Evolutionary conservation across 2,888 invertebrate species (phyloP).

Genomic region (Polietes domitor): DNA sequence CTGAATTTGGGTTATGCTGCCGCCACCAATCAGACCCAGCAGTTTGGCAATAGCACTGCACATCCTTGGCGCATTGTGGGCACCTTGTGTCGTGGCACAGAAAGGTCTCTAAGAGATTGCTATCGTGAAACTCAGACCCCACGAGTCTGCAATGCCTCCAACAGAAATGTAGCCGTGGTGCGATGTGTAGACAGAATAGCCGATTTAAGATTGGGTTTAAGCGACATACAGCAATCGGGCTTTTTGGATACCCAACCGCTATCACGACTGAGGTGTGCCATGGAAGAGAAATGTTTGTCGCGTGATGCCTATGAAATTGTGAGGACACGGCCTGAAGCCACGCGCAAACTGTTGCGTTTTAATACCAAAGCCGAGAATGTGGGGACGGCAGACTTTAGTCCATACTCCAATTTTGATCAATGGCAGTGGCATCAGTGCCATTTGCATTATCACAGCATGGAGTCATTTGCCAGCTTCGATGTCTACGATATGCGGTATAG

Average conservation of each 20-base stretch:
- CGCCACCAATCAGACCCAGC: constrained; percentile 71
- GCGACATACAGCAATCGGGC: constrained; percentile 72
- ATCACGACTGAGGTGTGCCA: constrained; percentile 73
- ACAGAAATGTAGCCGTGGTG: constrained; percentile 74
- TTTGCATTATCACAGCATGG: constrained; percentile 76
- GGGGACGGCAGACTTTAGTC: constrained; percentile 75
- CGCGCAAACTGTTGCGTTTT: constrained; percentile 74
- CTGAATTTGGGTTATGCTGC: constrained; percentile 74
- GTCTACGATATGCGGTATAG: constrained; percentile 72
- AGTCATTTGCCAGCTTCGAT: constrained; percentile 76
- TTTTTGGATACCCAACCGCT: constrained; percentile 73
- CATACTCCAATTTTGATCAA: constrained; percentile 75
- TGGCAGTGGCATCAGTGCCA: constrained; percentile 78
- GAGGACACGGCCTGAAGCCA: constrained; percentile 70
- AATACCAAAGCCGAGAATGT: constrained; percentile 76
- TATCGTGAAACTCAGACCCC: constrained; percentile 73
- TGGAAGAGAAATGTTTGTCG: constrained; percentile 77
- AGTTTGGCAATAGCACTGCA: constrained; percentile 69
- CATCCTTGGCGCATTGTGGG: constrained; percentile 74
- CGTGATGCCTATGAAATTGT: constrained; percentile 74
- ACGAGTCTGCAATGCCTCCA: constrained; percentile 66
- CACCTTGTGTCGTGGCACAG: constrained; percentile 74
- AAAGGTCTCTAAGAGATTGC: constrained; percentile 71
- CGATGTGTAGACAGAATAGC: constrained; percentile 72
- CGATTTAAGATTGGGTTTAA: constrained; percentile 73